Evolutionary conservation across 2,888 invertebrate genomes (phyloP).

Genomic region (Choristoneura rosaceana): DNA sequence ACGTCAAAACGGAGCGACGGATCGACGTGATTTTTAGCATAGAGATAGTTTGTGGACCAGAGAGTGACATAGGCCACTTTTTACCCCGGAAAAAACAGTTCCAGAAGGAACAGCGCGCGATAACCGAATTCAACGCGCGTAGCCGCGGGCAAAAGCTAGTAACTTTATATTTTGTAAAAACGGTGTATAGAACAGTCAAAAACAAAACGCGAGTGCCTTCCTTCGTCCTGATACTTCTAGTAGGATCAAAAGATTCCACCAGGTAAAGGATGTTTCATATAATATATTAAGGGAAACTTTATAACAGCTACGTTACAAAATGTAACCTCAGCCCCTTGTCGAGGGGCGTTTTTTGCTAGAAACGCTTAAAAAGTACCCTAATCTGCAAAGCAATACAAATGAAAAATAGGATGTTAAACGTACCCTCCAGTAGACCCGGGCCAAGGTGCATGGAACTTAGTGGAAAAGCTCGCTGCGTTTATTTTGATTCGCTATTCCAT

Average conservation of each 20-base stretch:
- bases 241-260: background rate
- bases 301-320: constrained; percentile 12
- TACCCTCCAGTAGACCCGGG: constrained; percentile 23
- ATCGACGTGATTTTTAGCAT: no score
- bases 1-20: no score
- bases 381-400: constrained; percentile 42
- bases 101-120: no score
- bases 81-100: no score
- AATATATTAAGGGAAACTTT: background rate
- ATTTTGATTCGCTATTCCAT: no score
- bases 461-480: background rate
- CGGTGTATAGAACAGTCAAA: no score
- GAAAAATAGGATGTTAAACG: constrained; percentile 48
- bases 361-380: constrained; percentile 42
- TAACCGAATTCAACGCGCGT: no score
- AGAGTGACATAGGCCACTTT: no score
- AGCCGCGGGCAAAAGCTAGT: no score
- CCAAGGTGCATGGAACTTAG: background rate
- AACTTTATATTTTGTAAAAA: no score
- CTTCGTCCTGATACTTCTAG: background rate
- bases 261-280: constrained; percentile 1
- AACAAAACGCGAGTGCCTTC: no score
- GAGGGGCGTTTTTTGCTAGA: constrained; percentile 30
- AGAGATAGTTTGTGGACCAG: no score
- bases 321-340: constrained; percentile 28